A percentile compares a stretch with the other conserved stretches of the same genome.
Evolutionary conservation across 2,797 vertebrate species (phyloP).

Genomic region (Muscicapa comitata): DNA sequence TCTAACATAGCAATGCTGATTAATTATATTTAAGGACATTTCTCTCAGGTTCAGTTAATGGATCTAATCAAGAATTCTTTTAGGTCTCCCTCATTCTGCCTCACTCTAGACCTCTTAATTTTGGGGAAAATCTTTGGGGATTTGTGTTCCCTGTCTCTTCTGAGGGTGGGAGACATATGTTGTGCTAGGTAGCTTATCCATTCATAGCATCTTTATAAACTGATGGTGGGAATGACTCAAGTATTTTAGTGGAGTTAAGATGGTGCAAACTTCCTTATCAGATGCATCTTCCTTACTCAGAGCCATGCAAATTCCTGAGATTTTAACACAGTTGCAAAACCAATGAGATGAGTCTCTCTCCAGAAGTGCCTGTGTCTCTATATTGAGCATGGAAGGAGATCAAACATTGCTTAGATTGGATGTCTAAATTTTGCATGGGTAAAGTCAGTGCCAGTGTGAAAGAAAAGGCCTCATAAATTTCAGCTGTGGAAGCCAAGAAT

Average conservation of each 20-base stretch:
- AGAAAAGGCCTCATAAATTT: not conserved
- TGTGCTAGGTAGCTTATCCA: not conserved
- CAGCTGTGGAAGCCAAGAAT: not conserved
- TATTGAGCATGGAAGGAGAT: not conserved
- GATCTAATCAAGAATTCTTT: not conserved
- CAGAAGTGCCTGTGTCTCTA: not conserved
- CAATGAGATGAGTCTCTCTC: not conserved
- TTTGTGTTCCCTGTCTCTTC: not conserved
- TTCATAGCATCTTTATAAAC: not conserved
- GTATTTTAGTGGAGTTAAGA: not conserved
- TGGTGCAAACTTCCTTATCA: not conserved
- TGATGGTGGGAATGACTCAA: not conserved
- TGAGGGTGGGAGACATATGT: not conserved
- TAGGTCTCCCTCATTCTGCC: not conserved
- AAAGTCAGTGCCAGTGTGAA: not conserved
- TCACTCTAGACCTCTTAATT: not conserved
- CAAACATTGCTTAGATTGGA: not conserved
- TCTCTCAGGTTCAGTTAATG: not conserved
- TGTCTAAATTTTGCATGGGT: not conserved
- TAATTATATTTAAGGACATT: not conserved
- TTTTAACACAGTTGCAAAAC: not conserved
- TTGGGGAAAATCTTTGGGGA: not conserved
- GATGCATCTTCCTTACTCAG: not conserved
- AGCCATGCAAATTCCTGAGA: not conserved
- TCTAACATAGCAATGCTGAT: not conserved